phyloP scores from a whole-genome alignment of 2,113 vertebrate species.

The Macquaria australasica region DNA sequence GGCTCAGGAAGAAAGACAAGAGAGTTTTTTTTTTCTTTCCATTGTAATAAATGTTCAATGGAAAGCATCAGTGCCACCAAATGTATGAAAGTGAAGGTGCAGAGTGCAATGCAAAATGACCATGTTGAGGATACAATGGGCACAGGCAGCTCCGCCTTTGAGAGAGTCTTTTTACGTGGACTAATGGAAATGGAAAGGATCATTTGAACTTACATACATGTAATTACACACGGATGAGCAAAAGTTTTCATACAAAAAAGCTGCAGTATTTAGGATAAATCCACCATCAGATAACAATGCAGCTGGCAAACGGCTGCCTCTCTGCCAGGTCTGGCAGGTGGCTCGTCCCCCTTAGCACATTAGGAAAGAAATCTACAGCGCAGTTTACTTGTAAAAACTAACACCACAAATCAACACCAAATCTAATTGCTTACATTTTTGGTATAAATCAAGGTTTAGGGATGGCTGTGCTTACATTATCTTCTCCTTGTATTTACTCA shows the following conservation, averaged over 20 bases:
- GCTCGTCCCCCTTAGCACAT: constrained; percentile 29
- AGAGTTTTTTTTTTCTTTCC: constrained; percentile 49
- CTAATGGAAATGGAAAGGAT: constrained; percentile 16
- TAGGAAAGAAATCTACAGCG: constrained; percentile 15
- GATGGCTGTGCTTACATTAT: constrained; percentile 21
- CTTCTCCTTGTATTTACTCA: constrained; percentile 57
- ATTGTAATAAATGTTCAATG: constrained; percentile 72
- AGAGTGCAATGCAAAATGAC: constrained; percentile 12
- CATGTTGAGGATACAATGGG: constrained; percentile 34
- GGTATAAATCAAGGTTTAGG: constrained; percentile 13
- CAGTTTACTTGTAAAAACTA: constrained; percentile 44
- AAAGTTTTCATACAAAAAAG: not conserved
- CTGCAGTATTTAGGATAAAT: constrained; percentile 32
- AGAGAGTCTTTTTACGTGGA: not conserved
- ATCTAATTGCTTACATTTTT: constrained; percentile 43
- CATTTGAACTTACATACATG: constrained; percentile 1
- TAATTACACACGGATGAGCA: not conserved
- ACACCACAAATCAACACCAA: constrained; percentile 42
- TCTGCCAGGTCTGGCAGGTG: constrained; percentile 53
- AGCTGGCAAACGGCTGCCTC: constrained; percentile 33
- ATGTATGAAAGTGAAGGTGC: constrained; percentile 41
- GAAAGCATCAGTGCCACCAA: constrained; percentile 51
- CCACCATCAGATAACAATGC: constrained; percentile 41
- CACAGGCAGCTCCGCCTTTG: constrained; percentile 37
- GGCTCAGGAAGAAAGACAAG: constrained; percentile 74